phyloP scores from a whole-genome alignment of 1,140 invertebrate genomes.

The Druon quercuslanigerum region DNA sequence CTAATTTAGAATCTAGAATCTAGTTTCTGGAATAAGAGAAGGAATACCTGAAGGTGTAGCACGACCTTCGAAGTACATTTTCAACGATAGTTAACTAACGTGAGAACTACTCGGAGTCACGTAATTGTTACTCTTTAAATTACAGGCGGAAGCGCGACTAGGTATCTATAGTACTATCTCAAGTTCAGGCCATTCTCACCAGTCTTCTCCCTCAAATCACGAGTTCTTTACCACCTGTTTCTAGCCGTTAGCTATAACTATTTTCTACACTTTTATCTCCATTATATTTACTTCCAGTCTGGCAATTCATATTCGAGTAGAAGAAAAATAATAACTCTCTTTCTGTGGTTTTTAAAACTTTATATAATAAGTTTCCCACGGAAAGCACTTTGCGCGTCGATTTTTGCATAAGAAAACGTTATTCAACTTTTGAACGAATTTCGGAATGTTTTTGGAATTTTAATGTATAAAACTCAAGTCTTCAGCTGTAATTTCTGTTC shows the following conservation, averaged over 20 bases:
- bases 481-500: too few species aligned
- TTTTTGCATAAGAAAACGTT: too few species aligned
- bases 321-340: background rate
- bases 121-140: slow-evolving; percentile 20
- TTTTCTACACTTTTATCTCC: background rate
- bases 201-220: background rate
- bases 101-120: slow-evolving; percentile 11
- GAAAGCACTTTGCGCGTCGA: too few species aligned
- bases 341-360: too few species aligned
- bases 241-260: background rate
- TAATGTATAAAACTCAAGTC: too few species aligned
- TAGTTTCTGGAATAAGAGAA: background rate
- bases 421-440: too few species aligned
- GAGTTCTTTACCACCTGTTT: background rate
- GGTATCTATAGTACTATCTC: slow-evolving; percentile 25
- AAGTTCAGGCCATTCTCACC: slow-evolving; percentile 61
- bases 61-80: slow-evolving; percentile 25
- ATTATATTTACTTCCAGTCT: background rate
- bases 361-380: too few species aligned
- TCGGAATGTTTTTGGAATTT: too few species aligned
- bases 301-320: too few species aligned
- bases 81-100: slow-evolving; percentile 22
- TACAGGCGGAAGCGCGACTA: background rate
- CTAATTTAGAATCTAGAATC: slow-evolving; percentile 17
- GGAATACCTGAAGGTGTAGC: background rate